phyloP scores from a whole-genome alignment of 1,140 invertebrate species.

The Eumeta japonica region DNA sequence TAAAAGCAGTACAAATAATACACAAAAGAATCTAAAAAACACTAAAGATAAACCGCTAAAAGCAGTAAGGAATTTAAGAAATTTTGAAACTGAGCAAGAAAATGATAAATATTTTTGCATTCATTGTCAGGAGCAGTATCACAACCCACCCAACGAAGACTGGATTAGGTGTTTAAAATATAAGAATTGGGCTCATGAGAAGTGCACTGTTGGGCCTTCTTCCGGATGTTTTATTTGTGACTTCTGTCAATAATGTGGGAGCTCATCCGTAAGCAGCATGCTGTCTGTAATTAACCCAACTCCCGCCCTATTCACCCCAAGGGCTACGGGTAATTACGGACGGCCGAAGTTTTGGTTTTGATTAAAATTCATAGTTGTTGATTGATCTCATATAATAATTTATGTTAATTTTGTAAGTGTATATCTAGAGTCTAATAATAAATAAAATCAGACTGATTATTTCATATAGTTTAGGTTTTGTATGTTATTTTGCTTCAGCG shows the following conservation, averaged over 20 bases:
- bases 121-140: conserved; percentile 16
- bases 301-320: conserved; percentile 11
- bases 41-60: no score
- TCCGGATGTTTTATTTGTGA: conserved; percentile 9
- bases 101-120: no score
- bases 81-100: no score
- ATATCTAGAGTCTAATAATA: no score
- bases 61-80: no score
- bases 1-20: no score
- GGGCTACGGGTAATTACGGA: conserved; percentile 15
- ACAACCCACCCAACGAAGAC: conserved; percentile 11
- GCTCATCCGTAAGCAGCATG: conserved; percentile 17
- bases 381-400: conserved; percentile 14
- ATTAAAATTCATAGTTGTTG: conserved; percentile 12
- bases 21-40: no score
- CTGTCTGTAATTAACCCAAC: conserved; percentile 13
- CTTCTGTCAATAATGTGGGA: conserved; percentile 8
- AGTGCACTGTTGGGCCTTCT: conserved; percentile 10
- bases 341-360: conserved; percentile 12
- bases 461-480: no score
- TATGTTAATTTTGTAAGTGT: no score
- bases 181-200: conserved; percentile 14
- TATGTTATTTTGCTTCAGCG: no score
- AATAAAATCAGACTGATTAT: no score
- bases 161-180: conserved; percentile 22